These are phyloP conservation scores for Sphaerophoria rueppellii DNA, from an alignment of 2,888 invertebrate species.

Conservation along the genomic window DNA sequence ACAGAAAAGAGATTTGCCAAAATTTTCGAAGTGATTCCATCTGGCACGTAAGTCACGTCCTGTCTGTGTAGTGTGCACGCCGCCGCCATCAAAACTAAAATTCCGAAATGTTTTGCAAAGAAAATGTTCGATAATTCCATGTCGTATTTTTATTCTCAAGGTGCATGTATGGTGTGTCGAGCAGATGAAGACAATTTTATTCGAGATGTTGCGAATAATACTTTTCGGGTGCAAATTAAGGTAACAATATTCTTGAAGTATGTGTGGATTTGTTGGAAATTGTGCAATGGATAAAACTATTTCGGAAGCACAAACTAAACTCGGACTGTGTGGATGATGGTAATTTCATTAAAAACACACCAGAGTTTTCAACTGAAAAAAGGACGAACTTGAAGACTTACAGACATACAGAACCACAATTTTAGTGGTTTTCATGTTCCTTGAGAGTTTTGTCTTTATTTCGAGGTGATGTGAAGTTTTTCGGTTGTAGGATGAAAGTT, in stretches of 20 bases:
- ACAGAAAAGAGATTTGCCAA: slow-evolving; percentile 21
- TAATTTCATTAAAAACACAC: slow-evolving; percentile 32
- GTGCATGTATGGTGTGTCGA: too few relatives aligned
- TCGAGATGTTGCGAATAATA: too few relatives aligned
- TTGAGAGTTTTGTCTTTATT: slow-evolving; percentile 2
- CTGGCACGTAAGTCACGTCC: slow-evolving; percentile 37
- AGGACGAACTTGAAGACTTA: neutral
- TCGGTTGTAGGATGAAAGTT: slow-evolving; percentile 1
- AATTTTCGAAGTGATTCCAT: slow-evolving; percentile 34
- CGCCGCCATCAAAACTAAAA: too few relatives aligned
- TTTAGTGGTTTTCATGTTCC: slow-evolving; percentile 1
- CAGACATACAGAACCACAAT: neutral
- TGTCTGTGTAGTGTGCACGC: neutral
- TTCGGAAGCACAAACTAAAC: neutral
- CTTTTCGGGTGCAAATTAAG: slow-evolving; percentile 26
- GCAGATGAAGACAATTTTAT: too few relatives aligned
- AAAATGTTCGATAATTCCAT: too few relatives aligned
- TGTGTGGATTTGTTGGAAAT: neutral
- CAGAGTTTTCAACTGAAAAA: neutral
- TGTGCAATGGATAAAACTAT: slow-evolving; percentile 29
- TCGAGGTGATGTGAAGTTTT: neutral
- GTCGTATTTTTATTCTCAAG: too few relatives aligned
- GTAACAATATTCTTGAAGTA: neutral
- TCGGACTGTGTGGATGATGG: slow-evolving; percentile 6
- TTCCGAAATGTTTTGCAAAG: too few relatives aligned